These are phyloP conservation scores for Nycticebus coucang DNA, from an alignment of 2,113 vertebrate genomes.

Conservation along the genomic window DNA sequence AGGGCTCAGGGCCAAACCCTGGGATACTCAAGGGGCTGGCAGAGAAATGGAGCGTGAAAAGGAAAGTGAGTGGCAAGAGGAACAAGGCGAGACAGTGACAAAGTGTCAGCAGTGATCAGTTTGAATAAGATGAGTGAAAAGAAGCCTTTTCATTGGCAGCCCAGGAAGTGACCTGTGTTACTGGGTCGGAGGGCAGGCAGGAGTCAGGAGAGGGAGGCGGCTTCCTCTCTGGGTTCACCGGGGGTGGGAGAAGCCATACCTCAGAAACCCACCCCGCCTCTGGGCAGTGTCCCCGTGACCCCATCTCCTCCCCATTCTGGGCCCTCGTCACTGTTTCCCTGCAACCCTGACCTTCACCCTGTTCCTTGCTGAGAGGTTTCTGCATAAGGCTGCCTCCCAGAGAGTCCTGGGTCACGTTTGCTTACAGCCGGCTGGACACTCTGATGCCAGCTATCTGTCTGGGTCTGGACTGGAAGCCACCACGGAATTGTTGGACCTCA, in stretches of 20 bases:
- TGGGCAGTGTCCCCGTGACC: neutral
- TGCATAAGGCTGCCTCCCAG: neutral
- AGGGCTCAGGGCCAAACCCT: neutral
- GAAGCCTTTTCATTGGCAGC: neutral
- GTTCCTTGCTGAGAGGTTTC: neutral
- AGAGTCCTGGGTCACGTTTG: neutral
- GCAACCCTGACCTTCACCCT: neutral
- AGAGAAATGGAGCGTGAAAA: neutral
- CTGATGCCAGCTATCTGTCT: neutral
- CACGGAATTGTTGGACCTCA: neutral
- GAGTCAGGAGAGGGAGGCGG: neutral
- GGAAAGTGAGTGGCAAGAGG: neutral
- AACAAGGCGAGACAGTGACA: neutral
- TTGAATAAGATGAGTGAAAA: neutral
- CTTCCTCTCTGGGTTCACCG: neutral
- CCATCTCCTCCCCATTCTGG: neutral
- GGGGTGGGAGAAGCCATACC: neutral
- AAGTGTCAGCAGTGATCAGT: neutral
- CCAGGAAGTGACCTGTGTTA: neutral
- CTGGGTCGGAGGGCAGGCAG: neutral
- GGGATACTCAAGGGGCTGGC: neutral
- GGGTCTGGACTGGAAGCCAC: neutral
- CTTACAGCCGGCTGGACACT: neutral
- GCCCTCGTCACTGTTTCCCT: neutral
- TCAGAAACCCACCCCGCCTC: neutral